Base-by-base conservation (phyloP, 2,888 invertebrate species). In the Troides helena region DNA sequence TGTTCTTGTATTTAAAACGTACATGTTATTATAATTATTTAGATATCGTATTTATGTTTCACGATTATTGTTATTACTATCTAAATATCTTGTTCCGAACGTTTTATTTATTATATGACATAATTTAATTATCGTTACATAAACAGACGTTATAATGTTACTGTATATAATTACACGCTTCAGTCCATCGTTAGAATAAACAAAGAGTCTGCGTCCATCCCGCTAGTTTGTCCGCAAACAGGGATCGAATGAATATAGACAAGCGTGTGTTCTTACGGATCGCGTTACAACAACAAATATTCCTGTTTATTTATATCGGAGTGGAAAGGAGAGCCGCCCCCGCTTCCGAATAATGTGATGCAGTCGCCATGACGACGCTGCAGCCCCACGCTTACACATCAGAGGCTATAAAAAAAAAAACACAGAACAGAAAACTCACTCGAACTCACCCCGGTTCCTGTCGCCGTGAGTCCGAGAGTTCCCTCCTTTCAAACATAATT, bases 401-500 rank as follows among this genome's bases (percentile, higher is more conserved):
- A 83, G 85, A 88, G 84, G 84, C 87, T 86, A 88, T 92, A 92
- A 91, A 92, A 89, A 30, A 30, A 30, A 30, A 71, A 86, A 84
- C 82, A 80, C 83, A 85, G 87, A 85, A 85, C 84, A 87, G 88
- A 87, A 89, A 88, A 87, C 85, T 86, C 86, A 85, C 85, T 87
- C 83, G 86, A 83, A 83, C 82, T 88, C 87, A 86, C 90, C 91
- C 89, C 87, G 89, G 88, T 88, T 89, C 88, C 89, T 90, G 92
- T 88, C 89, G 89, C 83, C 83, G 86, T 84, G 85, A 86, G 92
- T 92, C 92, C 92, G 90, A 91, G 89, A 86, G 88, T 89, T 91
- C 93, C 93, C 93, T 93, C 87, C 92, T 90, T 92, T 90, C 93
- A 92, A 93, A 93, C 92, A 89, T 93, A 91, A 93, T 93, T 93